Percentiles rank a stretch among this genome's conserved stretches.
Conservation (phyloP, 2,888 invertebrate genomes). For the Synergus laeviventris region DNA sequence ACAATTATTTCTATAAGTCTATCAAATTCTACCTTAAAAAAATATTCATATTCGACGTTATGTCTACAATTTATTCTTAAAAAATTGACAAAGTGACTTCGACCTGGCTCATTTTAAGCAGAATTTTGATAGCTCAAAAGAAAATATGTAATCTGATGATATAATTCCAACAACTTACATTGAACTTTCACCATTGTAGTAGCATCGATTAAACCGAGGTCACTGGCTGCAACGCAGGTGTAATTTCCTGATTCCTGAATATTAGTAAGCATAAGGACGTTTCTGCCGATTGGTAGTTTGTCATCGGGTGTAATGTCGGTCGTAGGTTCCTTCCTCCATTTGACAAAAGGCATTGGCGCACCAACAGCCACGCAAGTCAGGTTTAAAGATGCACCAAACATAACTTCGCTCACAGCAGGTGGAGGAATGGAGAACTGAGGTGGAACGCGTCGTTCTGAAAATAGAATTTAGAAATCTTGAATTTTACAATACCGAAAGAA, state of each 20-base stretch:
- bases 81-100: no score
- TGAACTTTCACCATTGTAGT: conserved; percentile 95
- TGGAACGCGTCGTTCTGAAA: conserved; percentile 92
- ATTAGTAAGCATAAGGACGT: conserved; percentile 90
- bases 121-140: no score
- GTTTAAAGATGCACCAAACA: conserved; percentile 93
- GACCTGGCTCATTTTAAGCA: no score
- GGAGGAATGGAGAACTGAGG: conserved; percentile 97
- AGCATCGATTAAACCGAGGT: conserved; percentile 93
- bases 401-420: conserved; percentile 90
- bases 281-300: conserved; percentile 89
- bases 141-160: not conserved
- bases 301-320: conserved; percentile 93
- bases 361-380: conserved; percentile 98
- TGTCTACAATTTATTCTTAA: no score
- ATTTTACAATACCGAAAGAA: not conserved
- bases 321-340: conserved; percentile 90
- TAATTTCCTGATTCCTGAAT: conserved; percentile 96
- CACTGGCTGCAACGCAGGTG: conserved; percentile 97
- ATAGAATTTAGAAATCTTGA: not conserved
- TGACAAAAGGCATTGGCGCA: conserved; percentile 98
- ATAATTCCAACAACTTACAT: conserved; percentile 81
- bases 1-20: no score
- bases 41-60: no score
- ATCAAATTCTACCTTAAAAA: no score